A percentile compares a stretch with the other conserved stretches of the same genome.
Evolutionary conservation across 2,888 invertebrate genomes (phyloP).

Genomic region (Folsomia manolachei): DNA sequence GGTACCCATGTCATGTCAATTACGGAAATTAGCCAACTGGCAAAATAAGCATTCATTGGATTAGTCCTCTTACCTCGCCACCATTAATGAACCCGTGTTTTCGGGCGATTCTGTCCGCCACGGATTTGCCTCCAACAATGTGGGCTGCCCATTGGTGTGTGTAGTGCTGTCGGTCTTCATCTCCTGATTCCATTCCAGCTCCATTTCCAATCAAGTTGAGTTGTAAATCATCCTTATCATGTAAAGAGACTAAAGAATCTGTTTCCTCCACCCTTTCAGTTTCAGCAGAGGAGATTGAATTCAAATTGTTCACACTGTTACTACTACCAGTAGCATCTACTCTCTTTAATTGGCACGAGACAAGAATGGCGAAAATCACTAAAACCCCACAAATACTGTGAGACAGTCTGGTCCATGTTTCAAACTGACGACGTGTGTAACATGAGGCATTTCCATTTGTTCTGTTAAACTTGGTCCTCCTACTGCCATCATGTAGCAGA

Average conservation of each 20-base stretch:
- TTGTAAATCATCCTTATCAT: constrained; percentile 5
- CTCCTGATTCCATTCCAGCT: background rate
- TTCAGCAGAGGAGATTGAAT: background rate
- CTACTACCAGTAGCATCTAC: background rate
- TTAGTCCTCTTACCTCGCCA: constrained; percentile 57
- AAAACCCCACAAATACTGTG: background rate
- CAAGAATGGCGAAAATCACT: constrained; percentile 5
- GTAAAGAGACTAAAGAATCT: background rate
- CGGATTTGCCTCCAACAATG: constrained; percentile 59
- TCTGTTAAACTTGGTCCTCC: background rate
- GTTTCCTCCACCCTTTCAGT: background rate
- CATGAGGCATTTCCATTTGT: background rate
- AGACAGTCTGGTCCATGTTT: background rate
- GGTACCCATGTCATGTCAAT: constrained; percentile 12
- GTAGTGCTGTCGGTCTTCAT: constrained; percentile 52
- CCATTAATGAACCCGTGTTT: constrained; percentile 62
- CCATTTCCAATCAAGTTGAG: background rate
- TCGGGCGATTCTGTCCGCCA: constrained; percentile 59
- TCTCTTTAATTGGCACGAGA: constrained; percentile 10
- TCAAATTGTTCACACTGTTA: background rate
- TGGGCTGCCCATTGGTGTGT: constrained; percentile 65
- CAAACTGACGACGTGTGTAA: background rate
- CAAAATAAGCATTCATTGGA: constrained; percentile 7
- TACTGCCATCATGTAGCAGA: background rate
- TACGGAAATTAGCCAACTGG: constrained; percentile 11